Evolutionary conservation across 1,140 invertebrate genomes (phyloP).

Genomic region (Drosophila pruinosa): DNA sequence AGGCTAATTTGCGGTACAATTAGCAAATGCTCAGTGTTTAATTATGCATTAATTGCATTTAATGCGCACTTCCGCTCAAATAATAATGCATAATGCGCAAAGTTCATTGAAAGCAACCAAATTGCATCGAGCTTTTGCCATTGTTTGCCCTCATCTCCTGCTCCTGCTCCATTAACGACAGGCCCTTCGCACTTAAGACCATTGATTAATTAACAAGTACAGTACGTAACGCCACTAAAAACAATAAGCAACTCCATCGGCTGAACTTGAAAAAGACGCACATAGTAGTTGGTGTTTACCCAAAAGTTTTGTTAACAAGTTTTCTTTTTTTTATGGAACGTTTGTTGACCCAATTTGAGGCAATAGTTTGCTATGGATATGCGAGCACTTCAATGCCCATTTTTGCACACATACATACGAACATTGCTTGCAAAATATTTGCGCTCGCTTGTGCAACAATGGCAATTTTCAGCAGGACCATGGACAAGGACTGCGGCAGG

Average conservation of each 20-base stretch:
- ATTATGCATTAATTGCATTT: constrained; percentile 79
- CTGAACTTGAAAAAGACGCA: constrained; percentile 13
- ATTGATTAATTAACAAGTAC: constrained; percentile 14
- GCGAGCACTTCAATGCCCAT: constrained; percentile 24
- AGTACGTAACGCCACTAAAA: background rate
- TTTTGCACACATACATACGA: constrained; percentile 7
- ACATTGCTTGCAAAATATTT: constrained; percentile 35
- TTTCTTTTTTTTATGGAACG: background rate
- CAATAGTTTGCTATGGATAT: constrained; percentile 25
- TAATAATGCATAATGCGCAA: constrained; percentile 45
- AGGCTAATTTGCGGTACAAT: constrained; percentile 50
- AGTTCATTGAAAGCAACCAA: background rate
- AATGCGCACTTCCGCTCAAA: constrained; percentile 67
- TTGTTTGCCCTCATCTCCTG: background rate
- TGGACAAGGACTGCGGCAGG: background rate
- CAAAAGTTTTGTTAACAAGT: constrained; percentile 5
- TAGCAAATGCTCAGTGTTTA: constrained; percentile 57
- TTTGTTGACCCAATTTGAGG: constrained; percentile 40
- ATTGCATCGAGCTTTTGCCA: background rate
- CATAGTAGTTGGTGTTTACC: background rate
- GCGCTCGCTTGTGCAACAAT: constrained; percentile 25
- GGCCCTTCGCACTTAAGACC: background rate
- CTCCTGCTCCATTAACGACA: background rate
- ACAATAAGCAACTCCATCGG: background rate
- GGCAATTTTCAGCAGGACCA: constrained; percentile 16